Conservation (phyloP, 1,140 invertebrate genomes). For the Manduca sexta region DNA sequence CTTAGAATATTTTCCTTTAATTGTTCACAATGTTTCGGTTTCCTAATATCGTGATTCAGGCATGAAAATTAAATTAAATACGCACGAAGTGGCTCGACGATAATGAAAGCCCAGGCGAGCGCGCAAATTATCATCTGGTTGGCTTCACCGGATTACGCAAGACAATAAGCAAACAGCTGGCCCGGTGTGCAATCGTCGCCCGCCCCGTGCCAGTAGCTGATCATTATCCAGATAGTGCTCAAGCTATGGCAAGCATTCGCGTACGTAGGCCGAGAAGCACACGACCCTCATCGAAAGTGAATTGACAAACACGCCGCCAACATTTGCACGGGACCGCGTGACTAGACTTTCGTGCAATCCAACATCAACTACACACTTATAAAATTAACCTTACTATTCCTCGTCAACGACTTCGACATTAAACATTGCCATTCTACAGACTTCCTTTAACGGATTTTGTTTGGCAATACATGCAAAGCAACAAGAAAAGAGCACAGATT, state of each 20-base stretch:
- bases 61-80: constrained; percentile 56
- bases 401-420: constrained; percentile 36
- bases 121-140: constrained; percentile 55
- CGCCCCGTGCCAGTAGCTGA: constrained; percentile 49
- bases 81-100: constrained; percentile 51
- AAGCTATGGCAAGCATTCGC: constrained; percentile 44
- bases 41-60: constrained; percentile 20
- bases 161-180: constrained; percentile 47
- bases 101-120: constrained; percentile 47
- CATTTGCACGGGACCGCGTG: constrained; percentile 36
- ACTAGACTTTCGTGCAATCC: constrained; percentile 46
- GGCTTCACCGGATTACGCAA: constrained; percentile 58
- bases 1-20: not conserved
- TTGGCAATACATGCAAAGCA: not conserved
- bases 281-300: constrained; percentile 63
- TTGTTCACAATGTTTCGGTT: constrained; percentile 9
- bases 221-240: constrained; percentile 58
- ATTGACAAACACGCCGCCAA: constrained; percentile 48
- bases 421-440: constrained; percentile 26
- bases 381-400: constrained; percentile 40
- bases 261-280: constrained; percentile 47
- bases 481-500: not conserved
- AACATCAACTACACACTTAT: constrained; percentile 41
- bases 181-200: constrained; percentile 47
- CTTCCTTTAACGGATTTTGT: constrained; percentile 21